Evolutionary conservation across 2,797 vertebrate species (phyloP).

Genomic region (Chaunax sp.): DNA sequence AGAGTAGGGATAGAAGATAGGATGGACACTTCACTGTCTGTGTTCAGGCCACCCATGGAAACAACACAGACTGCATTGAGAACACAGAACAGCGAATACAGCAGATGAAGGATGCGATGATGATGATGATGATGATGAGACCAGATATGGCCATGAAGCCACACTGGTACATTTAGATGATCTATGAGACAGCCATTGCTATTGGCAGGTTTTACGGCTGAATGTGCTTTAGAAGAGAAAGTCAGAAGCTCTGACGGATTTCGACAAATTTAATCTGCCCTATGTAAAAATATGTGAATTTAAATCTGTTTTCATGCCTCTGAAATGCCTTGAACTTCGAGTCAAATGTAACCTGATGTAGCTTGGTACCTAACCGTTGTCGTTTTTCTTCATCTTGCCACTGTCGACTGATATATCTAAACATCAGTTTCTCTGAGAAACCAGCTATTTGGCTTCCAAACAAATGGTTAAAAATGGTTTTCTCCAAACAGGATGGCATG

Average conservation of each 20-base stretch:
- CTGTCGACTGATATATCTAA: background rate
- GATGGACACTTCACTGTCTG: constrained; percentile 39
- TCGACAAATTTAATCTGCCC: background rate
- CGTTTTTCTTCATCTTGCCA: too few species aligned
- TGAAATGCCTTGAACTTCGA: background rate
- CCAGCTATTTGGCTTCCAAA: too few species aligned
- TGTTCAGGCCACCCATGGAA: constrained; percentile 31
- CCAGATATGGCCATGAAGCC: constrained; percentile 8
- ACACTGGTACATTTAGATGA: too few species aligned
- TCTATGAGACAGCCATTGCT: background rate
- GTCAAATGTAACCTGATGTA: background rate
- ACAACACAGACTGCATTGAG: constrained; percentile 36
- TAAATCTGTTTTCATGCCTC: background rate
- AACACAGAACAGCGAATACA: constrained; percentile 50
- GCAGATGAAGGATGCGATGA: background rate
- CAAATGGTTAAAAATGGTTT: background rate
- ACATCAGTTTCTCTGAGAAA: background rate
- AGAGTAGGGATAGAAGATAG: constrained; percentile 23
- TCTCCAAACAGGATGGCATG: background rate
- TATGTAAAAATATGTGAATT: background rate
- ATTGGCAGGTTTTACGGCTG: background rate
- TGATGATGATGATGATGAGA: background rate
- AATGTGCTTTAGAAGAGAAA: background rate
- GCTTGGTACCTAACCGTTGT: background rate
- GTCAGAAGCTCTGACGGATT: background rate